A percentile compares a stretch with the other conserved stretches of the same genome.
phyloP scores from a whole-genome alignment of 2,797 vertebrate genomes.

The Manis javanica region DNA sequence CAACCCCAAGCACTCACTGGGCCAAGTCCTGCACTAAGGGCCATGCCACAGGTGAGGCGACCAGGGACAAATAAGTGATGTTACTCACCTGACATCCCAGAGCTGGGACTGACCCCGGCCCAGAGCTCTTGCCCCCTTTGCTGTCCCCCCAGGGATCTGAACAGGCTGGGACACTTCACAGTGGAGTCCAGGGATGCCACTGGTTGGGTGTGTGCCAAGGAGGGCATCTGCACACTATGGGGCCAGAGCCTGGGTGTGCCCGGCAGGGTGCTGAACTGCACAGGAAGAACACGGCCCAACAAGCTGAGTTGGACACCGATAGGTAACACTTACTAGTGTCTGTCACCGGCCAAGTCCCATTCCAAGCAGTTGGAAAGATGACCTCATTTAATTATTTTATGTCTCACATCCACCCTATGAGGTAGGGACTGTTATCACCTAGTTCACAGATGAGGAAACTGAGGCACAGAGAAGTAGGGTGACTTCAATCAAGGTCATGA shows the following conservation, averaged over 20 bases:
- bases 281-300: neutral
- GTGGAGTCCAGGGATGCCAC: neutral
- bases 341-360: fast-evolving
- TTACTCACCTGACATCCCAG: neutral
- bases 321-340: neutral
- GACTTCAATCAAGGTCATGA: neutral
- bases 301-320: neutral
- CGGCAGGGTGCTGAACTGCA: no score
- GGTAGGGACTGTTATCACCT: neutral
- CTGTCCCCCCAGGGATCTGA: neutral
- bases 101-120: neutral
- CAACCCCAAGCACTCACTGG: neutral
- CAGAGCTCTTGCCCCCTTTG: neutral
- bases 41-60: neutral
- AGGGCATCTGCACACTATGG: neutral
- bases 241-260: neutral
- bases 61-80: neutral
- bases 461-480: neutral
- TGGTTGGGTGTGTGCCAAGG: neutral
- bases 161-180: neutral
- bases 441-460: constrained; percentile 13
- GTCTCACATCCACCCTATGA: neutral
- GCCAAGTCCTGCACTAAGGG: neutral
- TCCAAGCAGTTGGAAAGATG: neutral
- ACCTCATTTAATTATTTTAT: neutral